Conservation (phyloP, 2,797 vertebrate genomes). For the Allenopithecus nigroviridis region DNA sequence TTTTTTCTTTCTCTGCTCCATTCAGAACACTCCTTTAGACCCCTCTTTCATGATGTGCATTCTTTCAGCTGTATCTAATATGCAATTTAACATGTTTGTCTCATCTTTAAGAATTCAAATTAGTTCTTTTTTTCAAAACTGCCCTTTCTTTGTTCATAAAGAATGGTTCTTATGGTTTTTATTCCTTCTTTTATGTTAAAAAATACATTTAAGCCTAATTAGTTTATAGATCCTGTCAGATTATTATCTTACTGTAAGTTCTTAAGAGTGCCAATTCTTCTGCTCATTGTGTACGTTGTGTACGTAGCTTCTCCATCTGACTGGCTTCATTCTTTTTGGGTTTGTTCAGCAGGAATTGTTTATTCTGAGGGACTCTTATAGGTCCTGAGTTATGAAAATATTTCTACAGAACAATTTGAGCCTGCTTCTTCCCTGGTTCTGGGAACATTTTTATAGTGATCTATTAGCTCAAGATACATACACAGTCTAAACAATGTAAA, state of each 20-base stretch:
- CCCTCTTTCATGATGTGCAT: neutral
- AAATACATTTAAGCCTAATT: neutral
- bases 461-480: neutral
- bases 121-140: neutral
- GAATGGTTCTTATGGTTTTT: neutral
- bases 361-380: neutral
- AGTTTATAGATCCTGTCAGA: neutral
- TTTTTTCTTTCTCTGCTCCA: neutral
- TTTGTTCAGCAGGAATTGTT: conserved; percentile 26
- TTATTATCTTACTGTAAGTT: neutral
- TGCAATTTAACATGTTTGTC: neutral
- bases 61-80: conserved; percentile 4
- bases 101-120: neutral
- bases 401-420: neutral
- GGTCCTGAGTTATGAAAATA: conserved; percentile 6
- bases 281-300: neutral
- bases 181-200: neutral
- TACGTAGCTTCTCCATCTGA: neutral
- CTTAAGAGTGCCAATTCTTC: neutral
- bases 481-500: conserved; percentile 11
- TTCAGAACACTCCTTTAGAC: conserved; percentile 9
- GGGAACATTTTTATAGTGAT: neutral
- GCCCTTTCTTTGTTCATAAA: neutral
- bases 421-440: conserved; percentile 5
- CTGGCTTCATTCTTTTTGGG: neutral